Evolutionary conservation across 2,797 vertebrate genomes (phyloP).

Genomic region (Halcyon badia): DNA sequence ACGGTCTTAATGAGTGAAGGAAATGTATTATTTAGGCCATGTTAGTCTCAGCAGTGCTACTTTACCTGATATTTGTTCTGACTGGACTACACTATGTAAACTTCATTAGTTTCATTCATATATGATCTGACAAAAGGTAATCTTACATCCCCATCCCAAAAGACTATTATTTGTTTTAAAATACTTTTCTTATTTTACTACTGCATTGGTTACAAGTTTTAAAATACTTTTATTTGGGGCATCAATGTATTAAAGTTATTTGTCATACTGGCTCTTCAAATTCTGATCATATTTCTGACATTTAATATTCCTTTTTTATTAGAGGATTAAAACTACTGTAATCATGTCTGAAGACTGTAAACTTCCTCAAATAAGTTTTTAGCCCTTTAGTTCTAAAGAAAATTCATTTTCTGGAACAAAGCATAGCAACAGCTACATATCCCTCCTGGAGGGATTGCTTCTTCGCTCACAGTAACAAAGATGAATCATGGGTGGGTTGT

Average conservation of each 20-base stretch:
- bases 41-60: neutral
- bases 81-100: neutral
- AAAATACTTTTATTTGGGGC: neutral
- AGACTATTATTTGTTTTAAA: neutral
- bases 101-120: neutral
- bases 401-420: neutral
- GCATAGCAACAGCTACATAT: neutral
- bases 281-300: neutral
- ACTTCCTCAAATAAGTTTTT: neutral
- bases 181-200: no score
- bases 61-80: neutral
- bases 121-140: neutral
- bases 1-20: neutral
- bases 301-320: neutral
- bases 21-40: neutral
- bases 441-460: neutral
- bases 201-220: neutral
- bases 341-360: neutral
- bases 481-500: neutral
- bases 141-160: neutral
- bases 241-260: neutral
- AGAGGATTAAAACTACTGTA: neutral
- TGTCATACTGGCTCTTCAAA: neutral
- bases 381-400: neutral
- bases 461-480: neutral